Percentiles rank a stretch among this genome's conserved stretches.
Evolutionary conservation across 2,113 vertebrate species (phyloP).

Genomic region (Spea bombifrons): DNA sequence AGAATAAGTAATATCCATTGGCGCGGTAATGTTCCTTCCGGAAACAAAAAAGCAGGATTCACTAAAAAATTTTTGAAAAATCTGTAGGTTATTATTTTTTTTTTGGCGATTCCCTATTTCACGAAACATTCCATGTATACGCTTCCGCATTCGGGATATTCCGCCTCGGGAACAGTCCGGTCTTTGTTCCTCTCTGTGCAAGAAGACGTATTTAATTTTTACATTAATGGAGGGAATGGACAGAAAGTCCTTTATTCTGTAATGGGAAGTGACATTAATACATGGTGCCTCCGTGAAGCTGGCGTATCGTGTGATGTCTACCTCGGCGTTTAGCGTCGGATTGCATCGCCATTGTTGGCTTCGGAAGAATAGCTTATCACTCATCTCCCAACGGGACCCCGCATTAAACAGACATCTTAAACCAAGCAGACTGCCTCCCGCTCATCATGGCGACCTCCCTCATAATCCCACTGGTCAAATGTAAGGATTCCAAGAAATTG

Average conservation of each 20-base stretch:
- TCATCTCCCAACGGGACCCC: neutral
- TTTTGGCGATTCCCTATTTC: too few relatives aligned
- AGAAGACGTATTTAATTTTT: neutral
- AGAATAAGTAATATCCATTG: too few relatives aligned
- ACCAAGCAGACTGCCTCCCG: neutral
- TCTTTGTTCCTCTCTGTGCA: neutral
- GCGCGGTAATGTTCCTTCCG: too few relatives aligned
- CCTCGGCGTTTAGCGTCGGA: neutral
- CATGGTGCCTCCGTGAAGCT: neutral
- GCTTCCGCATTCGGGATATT: too few relatives aligned
- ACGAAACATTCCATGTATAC: too few relatives aligned
- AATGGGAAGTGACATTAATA: neutral
- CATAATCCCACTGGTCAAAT: neutral
- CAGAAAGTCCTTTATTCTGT: neutral
- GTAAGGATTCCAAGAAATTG: slow-evolving; percentile 12
- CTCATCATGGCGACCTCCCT: neutral
- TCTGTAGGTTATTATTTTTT: too few relatives aligned
- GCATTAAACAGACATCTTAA: too few relatives aligned
- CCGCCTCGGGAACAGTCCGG: neutral
- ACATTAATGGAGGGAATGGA: neutral
- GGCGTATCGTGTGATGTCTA: neutral
- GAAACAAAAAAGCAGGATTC: too few relatives aligned
- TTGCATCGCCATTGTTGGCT: neutral
- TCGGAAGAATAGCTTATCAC: neutral
- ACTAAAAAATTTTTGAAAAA: too few relatives aligned